A percentile compares a stretch with the other conserved stretches of the same genome.
Evolutionary conservation across 2,888 invertebrate genomes (phyloP).

Genomic region (Drosophila longiperda): DNA sequence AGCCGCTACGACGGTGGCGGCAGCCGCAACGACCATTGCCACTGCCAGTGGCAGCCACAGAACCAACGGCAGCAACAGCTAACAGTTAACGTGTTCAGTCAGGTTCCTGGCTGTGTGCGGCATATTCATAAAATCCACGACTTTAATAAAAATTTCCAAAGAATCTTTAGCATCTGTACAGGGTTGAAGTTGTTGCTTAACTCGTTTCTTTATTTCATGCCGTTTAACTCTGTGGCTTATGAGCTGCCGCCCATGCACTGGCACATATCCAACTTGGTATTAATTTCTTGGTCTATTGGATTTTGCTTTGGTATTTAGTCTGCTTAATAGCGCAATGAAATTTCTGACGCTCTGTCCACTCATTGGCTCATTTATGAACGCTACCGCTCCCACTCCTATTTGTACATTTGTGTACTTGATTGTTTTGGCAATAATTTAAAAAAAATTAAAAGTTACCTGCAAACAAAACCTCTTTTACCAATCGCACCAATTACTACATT

Average conservation of each 20-base stretch:
- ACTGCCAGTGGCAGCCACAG: constrained; percentile 8
- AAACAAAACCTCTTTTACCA: constrained; percentile 40
- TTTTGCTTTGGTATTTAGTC: constrained; percentile 24
- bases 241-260: constrained; percentile 53
- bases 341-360: constrained; percentile 26
- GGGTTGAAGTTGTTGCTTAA: constrained; percentile 57
- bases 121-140: constrained; percentile 80
- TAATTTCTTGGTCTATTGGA: constrained; percentile 5
- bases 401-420: constrained; percentile 52
- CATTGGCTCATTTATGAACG: constrained; percentile 74
- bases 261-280: constrained; percentile 23
- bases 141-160: constrained; percentile 80
- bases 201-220: constrained; percentile 75
- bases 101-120: constrained; percentile 61
- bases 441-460: constrained; percentile 65
- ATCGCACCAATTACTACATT: constrained; percentile 38
- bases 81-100: constrained; percentile 18
- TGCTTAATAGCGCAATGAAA: constrained; percentile 31
- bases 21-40: constrained; percentile 11
- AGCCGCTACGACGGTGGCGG: constrained; percentile 12
- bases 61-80: constrained; percentile 16
- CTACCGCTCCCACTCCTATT: constrained; percentile 44
- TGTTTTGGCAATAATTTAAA: constrained; percentile 69
- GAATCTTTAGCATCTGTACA: constrained; percentile 78
- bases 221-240: constrained; percentile 68